A percentile compares a stretch with the other conserved stretches of the same genome.
These are phyloP conservation scores for Drosophila parvula DNA, from an alignment of 1,140 invertebrate genomes.

Conservation along the genomic window DNA sequence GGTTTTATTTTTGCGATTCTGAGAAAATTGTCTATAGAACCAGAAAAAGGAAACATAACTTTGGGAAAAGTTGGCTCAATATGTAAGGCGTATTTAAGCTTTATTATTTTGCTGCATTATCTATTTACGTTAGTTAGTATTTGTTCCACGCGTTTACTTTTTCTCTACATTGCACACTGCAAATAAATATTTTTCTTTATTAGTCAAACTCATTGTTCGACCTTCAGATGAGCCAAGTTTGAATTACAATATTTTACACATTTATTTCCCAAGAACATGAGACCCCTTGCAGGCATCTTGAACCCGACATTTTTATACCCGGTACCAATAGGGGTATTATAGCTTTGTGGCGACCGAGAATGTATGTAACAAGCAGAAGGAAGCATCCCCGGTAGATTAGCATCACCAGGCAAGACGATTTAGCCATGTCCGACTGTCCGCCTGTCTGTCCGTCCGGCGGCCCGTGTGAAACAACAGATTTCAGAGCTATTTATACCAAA, in stretches of 20 bases:
- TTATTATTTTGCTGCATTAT: background rate
- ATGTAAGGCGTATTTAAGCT: no score
- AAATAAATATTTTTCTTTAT: background rate
- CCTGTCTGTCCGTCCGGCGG: no score
- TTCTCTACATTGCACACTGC: background rate
- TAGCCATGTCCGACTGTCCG: no score
- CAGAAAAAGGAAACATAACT: background rate
- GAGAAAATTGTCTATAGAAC: background rate
- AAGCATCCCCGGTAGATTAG: no score
- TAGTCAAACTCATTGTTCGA: conserved; percentile 63
- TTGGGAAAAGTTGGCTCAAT: background rate
- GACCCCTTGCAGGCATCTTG: background rate
- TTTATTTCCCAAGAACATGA: conserved; percentile 11
- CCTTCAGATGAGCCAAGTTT: conserved; percentile 62
- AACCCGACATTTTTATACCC: background rate
- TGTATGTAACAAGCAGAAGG: no score
- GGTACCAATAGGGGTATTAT: no score
- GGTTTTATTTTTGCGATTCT: conserved; percentile 2
- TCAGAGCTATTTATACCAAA: no score
- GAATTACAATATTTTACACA: conserved; percentile 35
- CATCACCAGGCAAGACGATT: no score
- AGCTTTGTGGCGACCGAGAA: no score
- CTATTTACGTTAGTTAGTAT: conserved; percentile 1
- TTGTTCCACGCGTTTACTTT: conserved; percentile 6
- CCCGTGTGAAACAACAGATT: no score